phyloP scores from a whole-genome alignment of 2,113 vertebrate genomes.

The Rousettus leschenaultii region DNA sequence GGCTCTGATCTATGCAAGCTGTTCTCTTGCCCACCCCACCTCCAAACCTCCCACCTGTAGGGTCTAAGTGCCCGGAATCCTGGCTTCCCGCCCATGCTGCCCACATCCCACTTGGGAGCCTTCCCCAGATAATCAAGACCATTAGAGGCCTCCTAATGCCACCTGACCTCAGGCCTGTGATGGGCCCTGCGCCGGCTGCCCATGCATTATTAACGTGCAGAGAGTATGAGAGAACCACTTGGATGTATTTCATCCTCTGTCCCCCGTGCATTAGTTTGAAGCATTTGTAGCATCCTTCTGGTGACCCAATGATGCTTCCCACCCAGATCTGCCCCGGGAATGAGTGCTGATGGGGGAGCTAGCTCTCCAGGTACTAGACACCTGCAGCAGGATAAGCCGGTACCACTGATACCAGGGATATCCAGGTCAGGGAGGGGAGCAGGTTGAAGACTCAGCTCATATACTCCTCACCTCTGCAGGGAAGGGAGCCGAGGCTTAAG shows the following conservation, averaged over 20 bases:
- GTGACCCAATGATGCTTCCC: constrained; percentile 44
- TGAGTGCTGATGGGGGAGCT: constrained; percentile 38
- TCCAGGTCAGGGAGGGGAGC: not conserved
- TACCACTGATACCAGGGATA: not conserved
- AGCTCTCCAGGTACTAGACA: not conserved
- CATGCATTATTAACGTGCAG: constrained; percentile 39
- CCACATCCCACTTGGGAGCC: constrained; percentile 72
- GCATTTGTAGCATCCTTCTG: constrained; percentile 54
- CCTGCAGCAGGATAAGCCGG: not conserved
- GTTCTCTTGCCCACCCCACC: not conserved
- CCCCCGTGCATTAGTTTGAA: constrained; percentile 49
- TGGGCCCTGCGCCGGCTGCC: constrained; percentile 43
- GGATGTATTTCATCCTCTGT: not conserved
- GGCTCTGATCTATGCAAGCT: constrained; percentile 26
- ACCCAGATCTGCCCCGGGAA: not conserved
- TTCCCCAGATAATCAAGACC: constrained; percentile 55
- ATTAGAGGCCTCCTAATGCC: constrained; percentile 65
- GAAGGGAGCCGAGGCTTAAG: not conserved
- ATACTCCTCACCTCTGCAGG: not conserved
- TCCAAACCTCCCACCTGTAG: constrained; percentile 79
- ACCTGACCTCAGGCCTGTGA: constrained; percentile 57
- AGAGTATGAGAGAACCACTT: constrained; percentile 19
- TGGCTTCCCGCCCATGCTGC: constrained; percentile 71
- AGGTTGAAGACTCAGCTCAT: not conserved
- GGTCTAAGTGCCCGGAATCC: constrained; percentile 74